Evolutionary conservation across 2,113 vertebrate genomes (phyloP).

Genomic region (Xiphorhynchus elegans): DNA sequence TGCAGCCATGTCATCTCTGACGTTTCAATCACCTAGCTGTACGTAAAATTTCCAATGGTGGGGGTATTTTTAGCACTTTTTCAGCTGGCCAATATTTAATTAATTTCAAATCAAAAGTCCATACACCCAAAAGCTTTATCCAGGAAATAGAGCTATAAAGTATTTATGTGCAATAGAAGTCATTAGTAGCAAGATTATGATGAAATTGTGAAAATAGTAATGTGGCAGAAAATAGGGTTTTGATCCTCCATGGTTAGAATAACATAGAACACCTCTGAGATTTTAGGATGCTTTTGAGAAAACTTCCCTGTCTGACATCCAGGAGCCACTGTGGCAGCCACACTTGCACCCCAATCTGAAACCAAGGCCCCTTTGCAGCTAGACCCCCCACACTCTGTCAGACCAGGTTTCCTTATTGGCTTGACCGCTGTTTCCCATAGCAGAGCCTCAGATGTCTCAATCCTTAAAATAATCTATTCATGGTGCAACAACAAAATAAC

Average conservation of each 20-base stretch:
- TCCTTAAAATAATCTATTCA: background rate
- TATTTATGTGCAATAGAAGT: background rate
- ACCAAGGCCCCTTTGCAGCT: background rate
- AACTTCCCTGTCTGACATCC: background rate
- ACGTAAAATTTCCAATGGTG: background rate
- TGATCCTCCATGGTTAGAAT: background rate
- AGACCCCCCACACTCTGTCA: background rate
- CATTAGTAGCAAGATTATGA: background rate
- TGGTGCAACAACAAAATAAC: background rate
- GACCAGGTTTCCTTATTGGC: fast-evolving
- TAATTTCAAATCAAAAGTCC: background rate
- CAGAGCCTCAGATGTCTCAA: background rate
- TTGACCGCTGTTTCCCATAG: background rate
- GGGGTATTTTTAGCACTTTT: background rate
- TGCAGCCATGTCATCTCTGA: fast-evolving
- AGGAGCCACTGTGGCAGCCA: background rate
- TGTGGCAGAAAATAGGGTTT: background rate
- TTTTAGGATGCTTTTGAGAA: background rate
- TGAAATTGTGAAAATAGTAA: background rate
- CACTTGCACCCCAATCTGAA: background rate
- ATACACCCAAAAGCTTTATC: background rate
- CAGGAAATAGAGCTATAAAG: background rate
- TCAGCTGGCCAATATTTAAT: background rate
- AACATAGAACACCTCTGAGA: background rate
- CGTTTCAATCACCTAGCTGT: background rate